Percentiles rank a stretch among this genome's conserved stretches.
phyloP scores from a whole-genome alignment of 2,113 vertebrate species.

The Ceratotherium simum region DNA sequence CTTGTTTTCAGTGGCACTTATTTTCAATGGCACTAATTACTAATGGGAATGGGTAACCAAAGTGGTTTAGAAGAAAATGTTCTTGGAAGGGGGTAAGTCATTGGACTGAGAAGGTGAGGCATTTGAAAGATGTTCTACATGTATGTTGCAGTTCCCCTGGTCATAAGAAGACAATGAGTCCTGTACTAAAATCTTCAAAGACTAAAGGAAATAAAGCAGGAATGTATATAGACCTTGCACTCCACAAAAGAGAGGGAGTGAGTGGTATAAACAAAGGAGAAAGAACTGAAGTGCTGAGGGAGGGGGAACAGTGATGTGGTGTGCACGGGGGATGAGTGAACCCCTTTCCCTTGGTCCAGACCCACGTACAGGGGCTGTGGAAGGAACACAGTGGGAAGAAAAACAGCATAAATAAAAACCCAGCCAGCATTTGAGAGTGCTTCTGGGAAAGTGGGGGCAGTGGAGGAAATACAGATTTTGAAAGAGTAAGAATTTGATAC shows the following conservation, averaged over 20 bases:
- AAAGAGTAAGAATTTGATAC: neutral
- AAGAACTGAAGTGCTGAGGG: neutral
- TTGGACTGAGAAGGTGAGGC: neutral
- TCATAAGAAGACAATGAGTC: neutral
- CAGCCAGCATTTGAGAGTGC: neutral
- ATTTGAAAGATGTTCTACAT: neutral
- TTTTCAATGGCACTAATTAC: neutral
- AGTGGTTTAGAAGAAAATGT: neutral
- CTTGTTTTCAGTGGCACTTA: neutral
- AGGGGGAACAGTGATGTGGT: neutral
- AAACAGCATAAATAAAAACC: neutral
- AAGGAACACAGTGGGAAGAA: neutral
- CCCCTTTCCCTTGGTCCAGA: fast-evolving
- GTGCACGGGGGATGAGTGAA: neutral
- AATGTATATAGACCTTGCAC: neutral
- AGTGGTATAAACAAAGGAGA: neutral
- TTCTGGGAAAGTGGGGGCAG: neutral
- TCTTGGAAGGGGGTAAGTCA: neutral
- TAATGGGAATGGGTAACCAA: neutral
- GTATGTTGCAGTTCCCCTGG: neutral
- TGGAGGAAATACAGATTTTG: neutral
- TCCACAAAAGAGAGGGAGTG: neutral
- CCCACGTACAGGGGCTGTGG: no score
- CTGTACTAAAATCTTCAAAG: neutral
- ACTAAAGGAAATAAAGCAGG: neutral